Percentiles rank a stretch among this genome's conserved stretches.
Evolutionary conservation across 2,888 invertebrate genomes (phyloP).

Genomic region (Chironomus tentans): DNA sequence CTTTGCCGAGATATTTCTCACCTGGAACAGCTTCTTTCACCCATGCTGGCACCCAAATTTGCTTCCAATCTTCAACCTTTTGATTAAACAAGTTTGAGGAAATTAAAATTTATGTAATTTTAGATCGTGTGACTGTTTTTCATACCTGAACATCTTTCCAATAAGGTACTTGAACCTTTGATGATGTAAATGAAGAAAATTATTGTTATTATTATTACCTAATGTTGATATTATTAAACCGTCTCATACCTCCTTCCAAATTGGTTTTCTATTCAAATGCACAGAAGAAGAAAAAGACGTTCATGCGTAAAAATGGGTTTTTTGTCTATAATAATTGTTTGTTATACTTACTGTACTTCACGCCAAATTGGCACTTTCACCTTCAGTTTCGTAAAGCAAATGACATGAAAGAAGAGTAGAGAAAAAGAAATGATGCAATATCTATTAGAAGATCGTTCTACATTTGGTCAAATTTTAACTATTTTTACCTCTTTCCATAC

Average conservation of each 20-base stretch:
- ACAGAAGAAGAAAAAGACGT: neutral
- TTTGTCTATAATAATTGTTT: neutral
- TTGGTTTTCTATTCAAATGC: neutral
- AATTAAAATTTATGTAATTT: slow-evolving; percentile 36
- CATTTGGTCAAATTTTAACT: neutral
- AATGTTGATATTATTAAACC: slow-evolving; percentile 33
- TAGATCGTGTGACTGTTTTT: slow-evolving; percentile 34
- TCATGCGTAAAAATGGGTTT: neutral
- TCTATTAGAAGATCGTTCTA: neutral
- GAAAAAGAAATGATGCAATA: neutral
- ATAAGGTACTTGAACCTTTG: slow-evolving; percentile 44
- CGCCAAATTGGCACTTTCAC: slow-evolving; percentile 3
- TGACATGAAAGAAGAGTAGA: too few relatives aligned
- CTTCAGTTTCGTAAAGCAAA: neutral
- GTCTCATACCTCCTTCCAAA: slow-evolving; percentile 13
- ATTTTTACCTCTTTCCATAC: slow-evolving; percentile 50
- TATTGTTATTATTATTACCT: slow-evolving; percentile 28
- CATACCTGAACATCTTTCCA: slow-evolving; percentile 50
- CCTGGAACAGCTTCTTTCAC: slow-evolving; percentile 51
- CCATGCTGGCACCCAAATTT: slow-evolving; percentile 55
- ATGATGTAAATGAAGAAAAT: neutral
- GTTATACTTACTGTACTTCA: neutral
- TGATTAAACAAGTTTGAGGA: neutral
- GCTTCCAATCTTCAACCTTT: slow-evolving; percentile 37
- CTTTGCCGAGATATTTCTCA: slow-evolving; percentile 54